These are phyloP conservation scores for Australoheros facetus DNA, from an alignment of 2,797 vertebrate species.

Conservation along the genomic window DNA sequence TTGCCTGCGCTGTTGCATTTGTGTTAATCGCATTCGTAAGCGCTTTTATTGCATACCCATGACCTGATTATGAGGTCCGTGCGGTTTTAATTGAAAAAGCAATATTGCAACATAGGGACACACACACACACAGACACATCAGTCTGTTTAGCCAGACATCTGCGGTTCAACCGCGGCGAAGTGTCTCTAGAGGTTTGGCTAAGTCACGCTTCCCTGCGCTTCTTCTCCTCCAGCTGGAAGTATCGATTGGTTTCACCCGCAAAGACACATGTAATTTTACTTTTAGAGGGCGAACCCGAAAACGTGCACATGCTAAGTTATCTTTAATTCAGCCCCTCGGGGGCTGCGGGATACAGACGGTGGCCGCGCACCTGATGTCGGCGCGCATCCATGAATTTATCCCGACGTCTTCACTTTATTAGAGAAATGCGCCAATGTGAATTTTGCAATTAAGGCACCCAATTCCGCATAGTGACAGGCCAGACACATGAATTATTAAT, in stretches of 20 bases:
- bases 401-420: background rate
- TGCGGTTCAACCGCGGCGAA: constrained; percentile 48
- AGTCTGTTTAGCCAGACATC: constrained; percentile 57
- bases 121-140: background rate
- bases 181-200: constrained; percentile 66
- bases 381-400: background rate
- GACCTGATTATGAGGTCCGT: constrained; percentile 27
- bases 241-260: constrained; percentile 59
- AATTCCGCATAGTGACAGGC: background rate
- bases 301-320: constrained; percentile 14
- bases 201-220: constrained; percentile 71
- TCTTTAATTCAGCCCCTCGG: constrained; percentile 1
- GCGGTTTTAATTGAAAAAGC: constrained; percentile 41
- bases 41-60: constrained; percentile 18
- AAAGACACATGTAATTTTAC: constrained; percentile 58
- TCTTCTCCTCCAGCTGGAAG: constrained; percentile 68
- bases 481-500: constrained; percentile 12
- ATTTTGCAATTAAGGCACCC: background rate
- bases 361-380: background rate
- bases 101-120: constrained; percentile 29
- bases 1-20: constrained; percentile 32
- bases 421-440: background rate
- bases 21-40: background rate
- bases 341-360: background rate
- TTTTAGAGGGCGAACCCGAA: constrained; percentile 24